Base-by-base conservation (phyloP, 2,888 invertebrate species). In the Bombylius discolor region DNA sequence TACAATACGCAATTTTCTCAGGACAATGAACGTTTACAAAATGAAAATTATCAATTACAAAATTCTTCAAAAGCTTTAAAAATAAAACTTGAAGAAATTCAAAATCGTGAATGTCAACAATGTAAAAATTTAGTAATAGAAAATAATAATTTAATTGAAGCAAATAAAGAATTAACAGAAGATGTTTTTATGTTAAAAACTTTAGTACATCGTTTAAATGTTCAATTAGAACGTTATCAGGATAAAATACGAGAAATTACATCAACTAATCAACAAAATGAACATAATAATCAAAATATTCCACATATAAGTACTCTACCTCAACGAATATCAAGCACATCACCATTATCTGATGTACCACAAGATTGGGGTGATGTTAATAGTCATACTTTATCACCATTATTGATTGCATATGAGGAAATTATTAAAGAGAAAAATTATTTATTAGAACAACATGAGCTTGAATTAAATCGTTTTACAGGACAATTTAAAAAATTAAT, bases 331-430 rank as follows among this genome's bases (percentile, higher is more conserved):
- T 23, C 23, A 23, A 23, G 23, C 3, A 23, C 3, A 23, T 23
- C 23, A 23, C 23, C 23, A 23, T 23, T 23, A 58, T 64, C 23
- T 23, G 23, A 23, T 23, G 1, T 23, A 42, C 12, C 5, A 5
- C 11, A 42, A 11, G 39, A 64, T 59, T 62, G 65, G 62, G 65
- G 62, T 3, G 49, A 63, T 0, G 59, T 72, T 6, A 67, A 65
- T 32, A 65, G 66, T 42, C 65, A 70, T 53, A 69, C 76, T 59
- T 49, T 77, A 71, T 79, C 78, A 0, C 89, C 89, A 0, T 74
- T 90, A 5, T 76, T 89, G 60, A 83, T 86, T 66, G 86, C 89
- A 0, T 90, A 89, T 65, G 85, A 88, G 69, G 88, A 89, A 66
- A 85, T 84, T 59, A 70, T 89, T 0, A 78, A 77, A 62, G 89